Percentiles rank a stretch among this genome's conserved stretches.
phyloP scores from a whole-genome alignment of 2,888 invertebrate genomes.

The Callimorpha dominula region DNA sequence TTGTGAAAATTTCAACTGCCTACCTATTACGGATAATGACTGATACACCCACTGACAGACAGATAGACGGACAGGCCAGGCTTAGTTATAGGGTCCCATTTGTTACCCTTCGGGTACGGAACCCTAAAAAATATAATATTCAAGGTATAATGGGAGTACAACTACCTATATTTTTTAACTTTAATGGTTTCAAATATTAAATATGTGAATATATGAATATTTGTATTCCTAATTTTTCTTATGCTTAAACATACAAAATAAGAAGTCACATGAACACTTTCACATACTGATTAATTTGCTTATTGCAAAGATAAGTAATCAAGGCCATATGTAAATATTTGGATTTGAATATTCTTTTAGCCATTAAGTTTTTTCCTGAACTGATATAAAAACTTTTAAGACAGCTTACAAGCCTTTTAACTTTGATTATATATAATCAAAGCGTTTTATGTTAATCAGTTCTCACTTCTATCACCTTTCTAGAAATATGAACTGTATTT shows the following conservation, averaged over 20 bases:
- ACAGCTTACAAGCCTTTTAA: background rate
- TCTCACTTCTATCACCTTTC: conserved; percentile 16
- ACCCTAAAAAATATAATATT: background rate
- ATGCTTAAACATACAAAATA: background rate
- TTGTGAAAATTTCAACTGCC: no score
- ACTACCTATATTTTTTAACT: no score
- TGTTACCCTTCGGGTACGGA: no score
- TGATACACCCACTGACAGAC: no score
- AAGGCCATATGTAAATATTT: conserved; percentile 38
- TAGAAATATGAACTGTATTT: conserved; percentile 24
- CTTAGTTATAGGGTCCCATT: no score
- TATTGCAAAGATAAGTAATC: conserved; percentile 36
- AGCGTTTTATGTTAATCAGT: background rate
- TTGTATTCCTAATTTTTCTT: background rate
- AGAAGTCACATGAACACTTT: conserved; percentile 12
- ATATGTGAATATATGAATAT: background rate
- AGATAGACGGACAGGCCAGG: no score
- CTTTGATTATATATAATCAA: no score
- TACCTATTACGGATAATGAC: no score
- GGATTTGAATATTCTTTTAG: conserved; percentile 9
- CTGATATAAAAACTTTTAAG: background rate
- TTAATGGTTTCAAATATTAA: background rate
- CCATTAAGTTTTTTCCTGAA: background rate
- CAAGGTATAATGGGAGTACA: background rate
- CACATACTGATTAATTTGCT: conserved; percentile 17